Conservation (phyloP, 2,797 vertebrate species). For the Amazonetta brasiliensis region DNA sequence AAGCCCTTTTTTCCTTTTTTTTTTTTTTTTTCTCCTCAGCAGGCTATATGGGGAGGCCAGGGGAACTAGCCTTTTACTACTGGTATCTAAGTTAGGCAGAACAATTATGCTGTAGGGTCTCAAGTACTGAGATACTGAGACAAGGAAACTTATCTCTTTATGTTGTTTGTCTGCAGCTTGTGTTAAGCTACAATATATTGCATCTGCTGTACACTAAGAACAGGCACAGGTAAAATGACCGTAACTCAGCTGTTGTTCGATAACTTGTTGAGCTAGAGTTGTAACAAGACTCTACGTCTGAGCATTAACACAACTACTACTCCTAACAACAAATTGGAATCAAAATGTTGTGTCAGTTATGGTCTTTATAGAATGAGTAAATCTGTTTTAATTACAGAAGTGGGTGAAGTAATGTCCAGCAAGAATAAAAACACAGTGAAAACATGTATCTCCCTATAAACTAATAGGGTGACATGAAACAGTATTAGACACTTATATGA, state of each 20-base stretch:
- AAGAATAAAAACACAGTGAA: neutral
- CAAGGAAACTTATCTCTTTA: neutral
- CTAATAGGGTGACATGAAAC: neutral
- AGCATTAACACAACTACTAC: neutral
- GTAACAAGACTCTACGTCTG: neutral
- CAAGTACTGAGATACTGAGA: neutral
- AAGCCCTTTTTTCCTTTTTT: too few species aligned
- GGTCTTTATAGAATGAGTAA: neutral
- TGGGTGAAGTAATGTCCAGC: neutral
- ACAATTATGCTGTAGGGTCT: neutral
- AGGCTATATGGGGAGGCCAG: neutral
- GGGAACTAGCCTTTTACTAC: neutral
- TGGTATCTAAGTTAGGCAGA: neutral
- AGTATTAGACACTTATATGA: neutral
- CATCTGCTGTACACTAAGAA: neutral
- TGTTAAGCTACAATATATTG: neutral
- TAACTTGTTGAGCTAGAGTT: slow-evolving; percentile 19
- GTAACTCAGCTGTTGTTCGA: neutral
- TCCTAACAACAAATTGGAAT: neutral
- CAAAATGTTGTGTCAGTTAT: neutral
- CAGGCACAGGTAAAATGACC: neutral
- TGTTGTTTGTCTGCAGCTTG: neutral
- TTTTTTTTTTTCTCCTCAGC: too few species aligned
- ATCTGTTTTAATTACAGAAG: slow-evolving; percentile 48
- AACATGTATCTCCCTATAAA: neutral